A percentile compares a stretch with the other conserved stretches of the same genome.
Evolutionary conservation across 1,140 invertebrate genomes (phyloP).

Genomic region (Temnothorax longispinosus): DNA sequence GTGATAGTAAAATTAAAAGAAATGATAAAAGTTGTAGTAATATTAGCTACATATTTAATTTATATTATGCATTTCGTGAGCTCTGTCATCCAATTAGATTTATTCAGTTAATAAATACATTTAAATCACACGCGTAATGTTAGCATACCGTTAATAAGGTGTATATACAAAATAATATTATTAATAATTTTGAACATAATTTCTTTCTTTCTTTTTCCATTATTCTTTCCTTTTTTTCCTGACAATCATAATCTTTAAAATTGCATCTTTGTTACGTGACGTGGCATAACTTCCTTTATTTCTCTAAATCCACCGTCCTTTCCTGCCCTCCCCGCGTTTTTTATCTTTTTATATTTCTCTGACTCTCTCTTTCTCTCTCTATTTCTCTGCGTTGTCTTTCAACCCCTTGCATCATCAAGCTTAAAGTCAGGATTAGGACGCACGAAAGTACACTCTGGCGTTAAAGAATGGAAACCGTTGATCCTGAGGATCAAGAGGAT

Average conservation of each 20-base stretch:
- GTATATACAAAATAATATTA: not conserved
- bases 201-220: not conserved
- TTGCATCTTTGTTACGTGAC: slow-evolving; percentile 3
- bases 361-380: not conserved
- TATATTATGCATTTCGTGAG: not conserved
- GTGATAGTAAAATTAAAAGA: not conserved
- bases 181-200: slow-evolving; percentile 1
- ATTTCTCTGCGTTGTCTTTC: slow-evolving; percentile 16
- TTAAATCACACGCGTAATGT: not conserved
- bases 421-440: slow-evolving; percentile 59
- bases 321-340: not conserved
- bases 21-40: slow-evolving; percentile 5
- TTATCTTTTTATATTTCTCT: slow-evolving; percentile 28
- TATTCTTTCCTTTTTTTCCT: not conserved
- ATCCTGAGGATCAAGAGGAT: slow-evolving; percentile 52
- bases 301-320: slow-evolving; percentile 28
- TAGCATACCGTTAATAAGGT: not conserved
- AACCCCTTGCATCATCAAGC: slow-evolving; percentile 56
- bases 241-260: slow-evolving; percentile 8
- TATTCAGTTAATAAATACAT: not conserved
- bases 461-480: slow-evolving; percentile 61
- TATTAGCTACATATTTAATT: not conserved
- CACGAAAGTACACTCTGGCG: slow-evolving; percentile 51
- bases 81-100: not conserved
- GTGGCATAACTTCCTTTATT: not conserved